A percentile compares a stretch with the other conserved stretches of the same genome.
phyloP scores from a whole-genome alignment of 2,888 invertebrate species.

The Parnassius mnemosyne region DNA sequence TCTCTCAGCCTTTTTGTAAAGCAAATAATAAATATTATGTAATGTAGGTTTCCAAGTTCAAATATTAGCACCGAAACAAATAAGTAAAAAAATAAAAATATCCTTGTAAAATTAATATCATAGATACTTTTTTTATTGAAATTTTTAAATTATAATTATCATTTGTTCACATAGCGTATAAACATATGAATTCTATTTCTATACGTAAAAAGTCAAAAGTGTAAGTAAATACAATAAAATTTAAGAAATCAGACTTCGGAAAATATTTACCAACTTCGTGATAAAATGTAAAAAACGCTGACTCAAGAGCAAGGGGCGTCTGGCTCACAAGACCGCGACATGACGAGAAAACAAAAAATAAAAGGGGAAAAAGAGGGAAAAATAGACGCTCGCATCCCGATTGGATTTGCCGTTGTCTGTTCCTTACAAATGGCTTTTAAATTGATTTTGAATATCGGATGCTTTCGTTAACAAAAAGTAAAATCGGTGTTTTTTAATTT shows the following conservation, averaged over 20 bases:
- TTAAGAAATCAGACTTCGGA: constrained; percentile 61
- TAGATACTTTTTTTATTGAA: too few species aligned
- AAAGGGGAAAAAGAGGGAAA: constrained; percentile 54
- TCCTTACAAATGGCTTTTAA: constrained; percentile 76
- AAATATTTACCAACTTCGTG: constrained; percentile 77
- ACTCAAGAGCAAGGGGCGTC: constrained; percentile 77
- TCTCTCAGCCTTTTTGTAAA: too few species aligned
- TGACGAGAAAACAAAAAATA: constrained; percentile 65
- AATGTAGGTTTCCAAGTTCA: too few species aligned
- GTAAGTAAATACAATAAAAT: constrained; percentile 46
- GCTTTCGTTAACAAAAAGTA: constrained; percentile 57
- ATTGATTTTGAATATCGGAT: constrained; percentile 74
- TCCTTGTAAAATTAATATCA: too few species aligned
- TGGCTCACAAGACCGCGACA: constrained; percentile 75
- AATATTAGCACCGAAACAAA: too few species aligned
- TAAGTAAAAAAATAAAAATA: too few species aligned
- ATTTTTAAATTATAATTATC: too few species aligned
- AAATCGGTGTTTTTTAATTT: constrained; percentile 25
- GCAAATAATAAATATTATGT: too few species aligned
- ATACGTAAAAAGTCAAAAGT: constrained; percentile 27
- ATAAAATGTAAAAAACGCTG: constrained; percentile 76
- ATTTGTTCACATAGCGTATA: too few species aligned
- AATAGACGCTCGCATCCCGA: constrained; percentile 69
- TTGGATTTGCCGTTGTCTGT: constrained; percentile 78
- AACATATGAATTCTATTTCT: too few species aligned